Conservation (phyloP, 1,140 invertebrate species). For the Drosophila pruinosa region DNA sequence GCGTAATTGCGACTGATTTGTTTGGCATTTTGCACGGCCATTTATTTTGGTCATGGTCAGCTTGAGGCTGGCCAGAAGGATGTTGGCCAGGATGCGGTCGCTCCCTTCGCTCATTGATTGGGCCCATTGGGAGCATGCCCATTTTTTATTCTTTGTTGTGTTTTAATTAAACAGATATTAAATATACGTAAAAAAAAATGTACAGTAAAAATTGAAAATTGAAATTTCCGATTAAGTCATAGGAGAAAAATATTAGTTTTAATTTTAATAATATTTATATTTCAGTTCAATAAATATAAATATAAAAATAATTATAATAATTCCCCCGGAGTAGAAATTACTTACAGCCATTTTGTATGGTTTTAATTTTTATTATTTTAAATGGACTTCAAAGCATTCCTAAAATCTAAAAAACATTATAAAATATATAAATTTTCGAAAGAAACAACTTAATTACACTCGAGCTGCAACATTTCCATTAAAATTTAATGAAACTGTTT, state of each 20-base stretch:
- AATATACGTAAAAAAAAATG: no score
- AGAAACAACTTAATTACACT: not conserved
- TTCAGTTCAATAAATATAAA: not conserved
- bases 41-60: slow-evolving; percentile 69
- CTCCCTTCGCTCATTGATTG: slow-evolving; percentile 20
- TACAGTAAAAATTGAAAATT: no score
- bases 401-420: not conserved
- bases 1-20: slow-evolving; percentile 74
- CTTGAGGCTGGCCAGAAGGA: slow-evolving; percentile 37
- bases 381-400: no score
- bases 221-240: no score
- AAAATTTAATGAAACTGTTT: slow-evolving; percentile 1
- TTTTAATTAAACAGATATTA: no score
- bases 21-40: slow-evolving; percentile 68
- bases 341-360: no score
- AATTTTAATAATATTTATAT: not conserved
- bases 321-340: no score
- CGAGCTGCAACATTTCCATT: not conserved
- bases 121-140: slow-evolving; percentile 14
- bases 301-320: not conserved
- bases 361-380: no score
- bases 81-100: slow-evolving; percentile 41
- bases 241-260: not conserved
- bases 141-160: not conserved
- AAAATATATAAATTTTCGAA: not conserved